Evolutionary conservation across 1,140 invertebrate species (phyloP), one percentile per base, ranked within the genome.

Genomic region (Oryzaephilus surinamensis): DNA sequence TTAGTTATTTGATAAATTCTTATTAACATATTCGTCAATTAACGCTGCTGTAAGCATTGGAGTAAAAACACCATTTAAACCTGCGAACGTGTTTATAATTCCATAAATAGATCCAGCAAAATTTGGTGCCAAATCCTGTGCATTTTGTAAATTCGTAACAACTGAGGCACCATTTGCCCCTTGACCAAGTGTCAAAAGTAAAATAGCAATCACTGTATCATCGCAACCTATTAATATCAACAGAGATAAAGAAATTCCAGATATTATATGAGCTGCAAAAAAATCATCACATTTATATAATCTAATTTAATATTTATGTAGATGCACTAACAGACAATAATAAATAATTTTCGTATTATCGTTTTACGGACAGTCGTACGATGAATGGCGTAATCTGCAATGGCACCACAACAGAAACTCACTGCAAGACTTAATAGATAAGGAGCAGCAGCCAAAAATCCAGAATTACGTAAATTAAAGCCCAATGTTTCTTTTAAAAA

Each of bases 151-250:
- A 61, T 76, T 89, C 0, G 85, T 87, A 33, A 86, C 70, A n/a
- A 82, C 85, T 0, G 81, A 79, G 21, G 87, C 84, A 0, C 88
- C 89, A 45, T 89, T 88, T 13, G 84, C 72, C 1, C 83, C 79
- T 46, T 90, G 69, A 11, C 28, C 28, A 3, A 36, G n/a, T 14
- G 19, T 11, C n/a, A 31, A 17, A 5, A 31, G 30, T 4, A 31
- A 14, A 3, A 31, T 13, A n/a, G n/a, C n/a, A 4, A 27, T 26
- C n/a, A 21, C 33, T n/a, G 11, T 16, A 20, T 36, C 23, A 15
- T 27, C 3, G 8, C 33, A 36, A 12, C 33, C 33, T n/a, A 21
- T 14, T 2, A 16, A 14, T 26, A 21, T 13, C 6, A 36, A 27
- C 2, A 36, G 13, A 2, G 28, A 11, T 15, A 36, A 10, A n/a